Evolutionary conservation across 2,888 invertebrate genomes (phyloP).

Genomic region (Pyrrhia umbra): DNA sequence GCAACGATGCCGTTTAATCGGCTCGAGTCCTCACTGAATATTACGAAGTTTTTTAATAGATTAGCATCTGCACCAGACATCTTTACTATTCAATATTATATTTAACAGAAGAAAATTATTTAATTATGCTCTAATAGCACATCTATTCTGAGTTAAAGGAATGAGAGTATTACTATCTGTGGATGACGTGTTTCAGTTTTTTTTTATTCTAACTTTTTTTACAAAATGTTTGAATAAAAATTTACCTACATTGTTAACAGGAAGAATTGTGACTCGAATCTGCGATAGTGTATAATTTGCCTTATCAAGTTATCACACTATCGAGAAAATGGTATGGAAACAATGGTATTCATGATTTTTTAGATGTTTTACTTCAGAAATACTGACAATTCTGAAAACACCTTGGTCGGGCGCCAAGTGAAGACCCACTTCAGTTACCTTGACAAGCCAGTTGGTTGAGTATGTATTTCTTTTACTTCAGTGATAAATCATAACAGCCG

Average conservation of each 20-base stretch:
- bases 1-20: slow-evolving; percentile 47
- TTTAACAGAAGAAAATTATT: not conserved
- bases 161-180: not conserved
- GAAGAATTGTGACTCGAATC: not conserved
- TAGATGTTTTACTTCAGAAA: not conserved
- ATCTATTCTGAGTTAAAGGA: not conserved
- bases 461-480: slow-evolving; percentile 29
- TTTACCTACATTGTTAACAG: not conserved
- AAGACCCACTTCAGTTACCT: slow-evolving; percentile 31
- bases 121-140: not conserved
- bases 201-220: too few species aligned
- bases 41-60: slow-evolving; percentile 41
- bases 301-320: too few species aligned
- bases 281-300: not conserved
- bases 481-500: slow-evolving; percentile 16
- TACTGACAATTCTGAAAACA: slow-evolving; percentile 28
- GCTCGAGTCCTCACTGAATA: slow-evolving; percentile 20
- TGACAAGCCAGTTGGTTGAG: slow-evolving; percentile 16
- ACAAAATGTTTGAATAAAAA: not conserved
- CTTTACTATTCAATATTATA: not conserved
- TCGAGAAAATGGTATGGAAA: too few species aligned
- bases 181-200: slow-evolving; percentile 4
- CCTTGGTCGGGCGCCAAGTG: slow-evolving; percentile 46
- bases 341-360: not conserved
- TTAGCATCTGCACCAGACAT: slow-evolving; percentile 34